Percentiles rank a stretch among this genome's conserved stretches.
Evolutionary conservation across 2,888 invertebrate genomes (phyloP).

Genomic region (Atethmia centrago): DNA sequence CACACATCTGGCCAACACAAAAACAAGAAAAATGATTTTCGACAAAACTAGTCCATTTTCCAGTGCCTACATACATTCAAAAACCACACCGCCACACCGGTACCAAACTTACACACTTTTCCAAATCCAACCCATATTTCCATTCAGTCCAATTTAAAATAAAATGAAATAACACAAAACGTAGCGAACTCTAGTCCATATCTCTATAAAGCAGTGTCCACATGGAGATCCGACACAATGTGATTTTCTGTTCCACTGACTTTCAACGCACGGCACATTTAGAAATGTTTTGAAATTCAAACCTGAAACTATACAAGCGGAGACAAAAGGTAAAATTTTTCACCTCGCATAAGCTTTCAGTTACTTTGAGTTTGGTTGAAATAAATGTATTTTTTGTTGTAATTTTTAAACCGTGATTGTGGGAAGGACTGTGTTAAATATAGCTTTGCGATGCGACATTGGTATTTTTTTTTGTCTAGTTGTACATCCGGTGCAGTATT

Average conservation of each 20-base stretch:
- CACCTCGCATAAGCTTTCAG: constrained; percentile 23
- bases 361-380: constrained; percentile 27
- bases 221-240: constrained; percentile 62
- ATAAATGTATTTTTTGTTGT: constrained; percentile 3
- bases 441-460: no score
- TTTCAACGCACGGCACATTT: constrained; percentile 60
- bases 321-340: constrained; percentile 65
- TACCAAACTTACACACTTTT: background rate
- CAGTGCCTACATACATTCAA: background rate
- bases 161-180: constrained; percentile 51
- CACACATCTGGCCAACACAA: no score
- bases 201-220: constrained; percentile 53
- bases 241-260: constrained; percentile 70
- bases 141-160: constrained; percentile 26
- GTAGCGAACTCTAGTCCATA: constrained; percentile 30
- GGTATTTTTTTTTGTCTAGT: background rate
- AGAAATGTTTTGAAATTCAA: constrained; percentile 65
- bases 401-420: background rate
- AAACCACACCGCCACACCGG: background rate
- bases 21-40: background rate
- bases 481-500: no score
- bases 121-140: constrained; percentile 30
- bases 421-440: background rate
- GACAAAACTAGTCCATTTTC: background rate
- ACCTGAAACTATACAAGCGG: constrained; percentile 45